A percentile compares a stretch with the other conserved stretches of the same genome.
These are phyloP conservation scores for Luffia ferchaultella DNA, from an alignment of 2,888 invertebrate genomes.

Conservation along the genomic window DNA sequence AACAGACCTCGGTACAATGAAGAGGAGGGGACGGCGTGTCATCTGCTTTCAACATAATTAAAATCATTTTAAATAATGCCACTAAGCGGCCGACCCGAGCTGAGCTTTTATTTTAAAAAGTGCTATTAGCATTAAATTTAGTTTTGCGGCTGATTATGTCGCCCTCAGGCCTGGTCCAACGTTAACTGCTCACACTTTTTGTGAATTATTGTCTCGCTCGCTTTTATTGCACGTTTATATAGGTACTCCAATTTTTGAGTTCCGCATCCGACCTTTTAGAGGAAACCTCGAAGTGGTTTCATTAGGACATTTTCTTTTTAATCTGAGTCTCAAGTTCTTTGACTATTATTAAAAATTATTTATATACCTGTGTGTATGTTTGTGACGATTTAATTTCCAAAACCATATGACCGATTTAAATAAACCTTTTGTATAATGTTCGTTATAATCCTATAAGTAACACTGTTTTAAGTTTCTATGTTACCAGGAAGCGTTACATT, in stretches of 20 bases:
- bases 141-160: conserved; percentile 64
- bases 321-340: too few relatives aligned
- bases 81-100: conserved; percentile 51
- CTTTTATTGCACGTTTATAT: conserved; percentile 33
- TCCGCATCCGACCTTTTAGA: background rate
- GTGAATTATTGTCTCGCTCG: conserved; percentile 54
- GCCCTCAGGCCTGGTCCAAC: conserved; percentile 46
- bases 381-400: background rate
- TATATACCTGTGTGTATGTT: background rate
- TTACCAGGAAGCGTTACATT: too few relatives aligned
- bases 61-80: conserved; percentile 65
- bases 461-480: too few relatives aligned
- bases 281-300: background rate
- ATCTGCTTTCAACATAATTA: conserved; percentile 68
- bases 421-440: too few relatives aligned
- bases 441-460: too few relatives aligned
- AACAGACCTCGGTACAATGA: conserved; percentile 36
- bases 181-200: conserved; percentile 59
- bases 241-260: conserved; percentile 42
- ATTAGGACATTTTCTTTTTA: too few relatives aligned
- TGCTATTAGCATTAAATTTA: conserved; percentile 65
- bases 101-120: conserved; percentile 59
- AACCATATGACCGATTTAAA: background rate
- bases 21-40: conserved; percentile 59
- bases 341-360: too few relatives aligned